Evolutionary conservation across 1,140 invertebrate genomes (phyloP), one percentile per base, ranked within the genome.

Genomic region (Steinernema feltiae): DNA sequence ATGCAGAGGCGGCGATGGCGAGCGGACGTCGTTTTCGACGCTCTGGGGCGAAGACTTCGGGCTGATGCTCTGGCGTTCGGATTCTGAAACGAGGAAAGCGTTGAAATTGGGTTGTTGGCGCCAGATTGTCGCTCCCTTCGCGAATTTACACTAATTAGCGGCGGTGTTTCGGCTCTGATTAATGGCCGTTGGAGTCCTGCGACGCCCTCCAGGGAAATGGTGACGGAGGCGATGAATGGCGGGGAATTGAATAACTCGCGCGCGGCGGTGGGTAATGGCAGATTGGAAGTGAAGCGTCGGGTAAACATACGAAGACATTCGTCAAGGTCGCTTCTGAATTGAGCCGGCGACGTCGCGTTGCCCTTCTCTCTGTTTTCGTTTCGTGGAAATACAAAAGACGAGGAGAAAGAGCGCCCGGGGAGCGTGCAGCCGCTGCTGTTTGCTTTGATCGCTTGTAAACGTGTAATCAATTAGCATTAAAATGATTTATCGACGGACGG

Each of bases 381-480:
- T 46, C 41, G 41, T 46, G 7, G 41, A 46, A 46, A 46, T n/a
- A 7, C 7, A 46, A n/a, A 27, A 63, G 53, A 3, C 2, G 24
- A 3, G 53, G 15, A 41, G 7, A 41, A 7, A 7, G 7, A 41
- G 7, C 7, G 7, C 35, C 35, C 35, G 35, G 18, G 18, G 18
- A 41, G 7, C 35, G 35, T 7, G 35, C 35, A 18, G 18, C 7
- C 35, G 18, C 35, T 41, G 7, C 35, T 41, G 35, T 41, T 41
- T 41, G 35, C 35, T 41, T 41, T 41, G 35, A 41, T 27, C 3
- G 53, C 53, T 63, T 63, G 53, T 63, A 63, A 27, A 63, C 15
- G 53, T 63, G 53, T 63, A 63, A 63, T 63, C 53, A 63, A 63
- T 63, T 63, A 63, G 53, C 53, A 63, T 63, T 63, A 63, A 41